Evolutionary conservation across 2,888 invertebrate genomes (phyloP), one percentile per base, ranked within the genome.

Genomic region (Galerucella calmariensis): DNA sequence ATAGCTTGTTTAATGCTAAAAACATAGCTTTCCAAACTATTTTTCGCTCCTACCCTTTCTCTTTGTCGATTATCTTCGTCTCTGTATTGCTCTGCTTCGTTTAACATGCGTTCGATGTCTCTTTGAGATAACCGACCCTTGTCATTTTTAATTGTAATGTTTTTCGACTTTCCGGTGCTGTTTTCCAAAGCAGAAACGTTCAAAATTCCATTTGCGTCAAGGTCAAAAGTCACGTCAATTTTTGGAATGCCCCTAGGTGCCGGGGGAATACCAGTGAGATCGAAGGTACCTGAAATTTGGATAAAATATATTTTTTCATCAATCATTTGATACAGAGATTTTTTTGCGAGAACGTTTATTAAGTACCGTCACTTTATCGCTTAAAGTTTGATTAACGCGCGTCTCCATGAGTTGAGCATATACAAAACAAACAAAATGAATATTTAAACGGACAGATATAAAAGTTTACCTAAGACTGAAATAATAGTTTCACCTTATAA

Each of bases 81-180:
- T 73, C 82, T 83, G 86, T 93, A 95, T 65, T 87, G 88, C 82
- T 94, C 94, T 0, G 94, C 94, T 78, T 95, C 94, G 1, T 90
- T 87, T 35, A 95, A 87, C 94, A 94, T 95, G 75, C 92, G 90
- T 77, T 96, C 94, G 77, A 96, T 95, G 82, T 96, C 95, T 5
- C 92, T 92, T 84, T 95, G 93, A 20, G 94, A 94, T 68, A 96
- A 88, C 8, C 95, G 90, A 0, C 95, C 95, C 83, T 93, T 94
- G 88, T 95, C 94, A 87, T 95, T 95, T 85, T 93, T 94, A 77
- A 95, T 96, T 62, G 93, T 93, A 77, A 95, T 95, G 84, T 93
- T 92, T 86, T 92, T 93, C 75, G 90, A 91, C 78, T 93, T 93
- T 6, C 91, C 91, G 0, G 90, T 89, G 81, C 90, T 88, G 76